phyloP scores from a whole-genome alignment of 2,113 vertebrate species.

The Rhipidura dahli region DNA sequence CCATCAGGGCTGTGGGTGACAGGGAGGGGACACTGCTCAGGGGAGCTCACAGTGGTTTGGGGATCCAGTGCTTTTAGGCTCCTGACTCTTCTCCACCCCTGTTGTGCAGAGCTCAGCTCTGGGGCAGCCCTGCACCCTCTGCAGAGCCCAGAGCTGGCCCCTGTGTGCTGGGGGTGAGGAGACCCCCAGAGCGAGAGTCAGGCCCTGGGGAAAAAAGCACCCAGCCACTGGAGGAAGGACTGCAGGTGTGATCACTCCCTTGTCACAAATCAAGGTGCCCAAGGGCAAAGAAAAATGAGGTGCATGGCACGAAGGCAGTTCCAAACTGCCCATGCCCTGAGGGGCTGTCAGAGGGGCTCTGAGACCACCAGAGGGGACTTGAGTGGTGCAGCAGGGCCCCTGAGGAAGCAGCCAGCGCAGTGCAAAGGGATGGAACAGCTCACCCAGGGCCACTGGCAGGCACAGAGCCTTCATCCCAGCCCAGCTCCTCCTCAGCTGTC shows the following conservation, averaged over 20 bases:
- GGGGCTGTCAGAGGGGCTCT: background rate
- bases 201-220: background rate
- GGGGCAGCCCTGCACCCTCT: background rate
- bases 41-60: constrained; percentile 9
- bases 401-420: background rate
- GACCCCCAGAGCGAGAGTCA: background rate
- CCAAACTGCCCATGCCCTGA: background rate
- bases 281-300: background rate
- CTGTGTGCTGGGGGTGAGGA: background rate
- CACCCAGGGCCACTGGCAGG: background rate
- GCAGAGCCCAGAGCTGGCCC: background rate
- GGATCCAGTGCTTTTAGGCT: background rate
- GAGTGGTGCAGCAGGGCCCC: background rate
- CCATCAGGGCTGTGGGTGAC: background rate
- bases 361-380: background rate
- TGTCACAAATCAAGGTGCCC: background rate
- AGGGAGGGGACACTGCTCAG: background rate
- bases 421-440: background rate
- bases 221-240: background rate
- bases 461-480: background rate
- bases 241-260: background rate
- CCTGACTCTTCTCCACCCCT: background rate
- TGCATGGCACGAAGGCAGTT: background rate
- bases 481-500: background rate
- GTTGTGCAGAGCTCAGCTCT: constrained; percentile 8